Base-by-base conservation (phyloP, 1,140 invertebrate genomes). In the Spodoptera litura region DNA sequence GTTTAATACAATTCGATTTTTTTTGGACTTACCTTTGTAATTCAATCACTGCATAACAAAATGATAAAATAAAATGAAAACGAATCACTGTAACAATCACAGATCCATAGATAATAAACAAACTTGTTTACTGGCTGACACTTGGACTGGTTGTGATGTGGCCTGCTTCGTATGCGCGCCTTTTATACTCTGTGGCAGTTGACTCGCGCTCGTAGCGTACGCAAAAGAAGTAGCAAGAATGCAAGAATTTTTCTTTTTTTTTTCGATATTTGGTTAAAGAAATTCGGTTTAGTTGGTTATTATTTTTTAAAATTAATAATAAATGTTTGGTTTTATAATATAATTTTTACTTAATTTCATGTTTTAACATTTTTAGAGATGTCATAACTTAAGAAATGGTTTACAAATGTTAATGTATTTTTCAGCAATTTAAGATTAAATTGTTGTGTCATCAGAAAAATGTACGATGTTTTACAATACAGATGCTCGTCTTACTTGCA, bases 31-130 rank as follows among this genome's bases (percentile, higher is more conserved):
- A 70, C 66, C 66, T 53, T 53, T 52, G 51, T 49, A 70, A 64
- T 52, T 31, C 11, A 49, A 52, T 68, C 20, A 68, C 49, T 52
- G 66, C 66, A 70, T 70, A 70, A 70, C 66, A 70, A 53, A 70
- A 70, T 27, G 8, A 0, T 27, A 53, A 70, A 70, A n/a, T 9
- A 70, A 70, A 70, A 70, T 51, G 66, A 53, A 70, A 70, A 70
- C 25, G 4, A 52, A 53, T 70, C 49, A 70, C 66, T 52, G 8
- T 5, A 53, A 31, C 13, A 53, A 70, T 70, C 66, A 70, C 66
- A 52, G 49, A 70, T 10, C 51, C 66, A 70, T 70, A 49, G 8
- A 52, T 70, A 15, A 12, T 11, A 31, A 38, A 49, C 61, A 25
- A 51, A 27, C 20, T 25, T 52, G 49, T 53, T 53, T 70, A 53